Evolutionary conservation across 2,113 vertebrate species (phyloP).

Genomic region (human (Homo sapiens)): GRCh38 chr12:31452501-31453000

Average conservation of each 20-base stretch:
- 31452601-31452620: neutral
- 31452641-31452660: neutral
- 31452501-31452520: neutral
- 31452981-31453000: neutral
- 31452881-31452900: neutral
- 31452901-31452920: neutral
- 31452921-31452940: neutral
- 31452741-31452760: constrained; percentile 20
- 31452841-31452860: neutral
- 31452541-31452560: neutral
- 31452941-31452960: neutral
- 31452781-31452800: neutral
- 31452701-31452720: neutral
- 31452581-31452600: neutral
- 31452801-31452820: neutral
- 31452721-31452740: neutral
- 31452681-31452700: constrained; percentile 26
- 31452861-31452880: neutral
- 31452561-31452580: neutral
- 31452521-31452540: constrained; percentile 20
- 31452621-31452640: neutral
- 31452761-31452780: neutral
- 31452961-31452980: neutral
- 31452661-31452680: neutral
- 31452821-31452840: neutral